Conservation (phyloP, 2,797 vertebrate species). For the Onychomys leucogaster region DNA sequence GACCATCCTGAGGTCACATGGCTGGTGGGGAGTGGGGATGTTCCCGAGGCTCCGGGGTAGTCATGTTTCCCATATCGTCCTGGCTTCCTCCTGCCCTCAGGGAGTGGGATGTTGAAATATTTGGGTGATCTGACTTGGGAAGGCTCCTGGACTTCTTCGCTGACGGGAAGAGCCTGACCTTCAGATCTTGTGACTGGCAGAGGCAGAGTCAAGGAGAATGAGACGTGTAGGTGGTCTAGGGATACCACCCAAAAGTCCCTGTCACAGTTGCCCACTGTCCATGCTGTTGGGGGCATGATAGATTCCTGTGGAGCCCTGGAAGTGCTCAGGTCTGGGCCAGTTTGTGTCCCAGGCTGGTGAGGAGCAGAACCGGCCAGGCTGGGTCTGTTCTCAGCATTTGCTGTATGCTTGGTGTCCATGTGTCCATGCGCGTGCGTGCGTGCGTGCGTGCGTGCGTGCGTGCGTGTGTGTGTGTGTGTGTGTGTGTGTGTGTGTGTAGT, state of each 20-base stretch:
- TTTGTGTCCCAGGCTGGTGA: not conserved
- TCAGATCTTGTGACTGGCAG: not conserved
- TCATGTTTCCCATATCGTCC: not conserved
- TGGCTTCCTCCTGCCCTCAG: not conserved
- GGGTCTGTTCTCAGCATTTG: not conserved
- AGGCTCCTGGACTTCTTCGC: not conserved
- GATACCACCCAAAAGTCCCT: not conserved
- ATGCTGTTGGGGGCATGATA: not conserved
- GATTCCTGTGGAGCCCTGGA: not conserved
- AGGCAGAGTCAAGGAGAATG: not conserved
- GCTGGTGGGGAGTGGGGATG: not conserved
- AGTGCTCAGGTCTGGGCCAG: not conserved
- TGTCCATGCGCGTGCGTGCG: too few species aligned
- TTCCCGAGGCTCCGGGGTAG: not conserved
- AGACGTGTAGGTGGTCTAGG: not conserved
- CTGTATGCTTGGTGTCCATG: fast-evolving
- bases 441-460: not conserved
- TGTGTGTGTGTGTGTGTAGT: not conserved
- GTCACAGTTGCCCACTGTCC: not conserved
- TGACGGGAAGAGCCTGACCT: not conserved
- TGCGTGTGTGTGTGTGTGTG: not conserved
- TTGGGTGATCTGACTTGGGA: not conserved
- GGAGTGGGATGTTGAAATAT: not conserved
- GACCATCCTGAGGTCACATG: not conserved
- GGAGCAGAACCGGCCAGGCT: not conserved